Evolutionary conservation across 2,888 invertebrate genomes (phyloP).

Genomic region (Calameuta pallipes): DNA sequence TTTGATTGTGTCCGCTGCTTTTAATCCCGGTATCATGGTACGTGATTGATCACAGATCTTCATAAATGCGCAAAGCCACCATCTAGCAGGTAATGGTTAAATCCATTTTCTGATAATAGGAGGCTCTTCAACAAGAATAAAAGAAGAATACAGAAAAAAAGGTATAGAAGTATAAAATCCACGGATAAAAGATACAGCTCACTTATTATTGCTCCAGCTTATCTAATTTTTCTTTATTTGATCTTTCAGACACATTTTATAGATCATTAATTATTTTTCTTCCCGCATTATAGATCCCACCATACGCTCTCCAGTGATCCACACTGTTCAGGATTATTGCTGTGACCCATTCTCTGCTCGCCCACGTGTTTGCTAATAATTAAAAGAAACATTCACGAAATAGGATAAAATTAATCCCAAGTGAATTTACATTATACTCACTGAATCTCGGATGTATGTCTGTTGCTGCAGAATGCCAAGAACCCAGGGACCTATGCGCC

Average conservation of each 20-base stretch:
- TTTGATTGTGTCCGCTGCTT: neutral
- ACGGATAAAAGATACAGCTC: neutral
- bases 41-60: neutral
- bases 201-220: neutral
- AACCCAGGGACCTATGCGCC: neutral
- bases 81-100: neutral
- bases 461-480: neutral
- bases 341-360: neutral
- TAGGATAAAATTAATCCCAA: neutral
- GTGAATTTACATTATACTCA: neutral
- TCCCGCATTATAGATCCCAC: neutral
- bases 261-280: neutral
- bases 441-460: neutral
- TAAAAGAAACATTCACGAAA: neutral
- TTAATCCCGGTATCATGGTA: neutral
- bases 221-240: neutral
- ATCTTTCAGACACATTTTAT: neutral
- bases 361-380: neutral
- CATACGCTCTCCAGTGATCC: neutral
- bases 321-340: neutral
- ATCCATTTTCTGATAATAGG: neutral
- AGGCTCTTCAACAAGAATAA: neutral
- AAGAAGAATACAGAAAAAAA: neutral
- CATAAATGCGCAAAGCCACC: neutral
- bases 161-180: neutral